Conservation (phyloP, 2,888 invertebrate genomes). For the Drosophila bunnanda region DNA sequence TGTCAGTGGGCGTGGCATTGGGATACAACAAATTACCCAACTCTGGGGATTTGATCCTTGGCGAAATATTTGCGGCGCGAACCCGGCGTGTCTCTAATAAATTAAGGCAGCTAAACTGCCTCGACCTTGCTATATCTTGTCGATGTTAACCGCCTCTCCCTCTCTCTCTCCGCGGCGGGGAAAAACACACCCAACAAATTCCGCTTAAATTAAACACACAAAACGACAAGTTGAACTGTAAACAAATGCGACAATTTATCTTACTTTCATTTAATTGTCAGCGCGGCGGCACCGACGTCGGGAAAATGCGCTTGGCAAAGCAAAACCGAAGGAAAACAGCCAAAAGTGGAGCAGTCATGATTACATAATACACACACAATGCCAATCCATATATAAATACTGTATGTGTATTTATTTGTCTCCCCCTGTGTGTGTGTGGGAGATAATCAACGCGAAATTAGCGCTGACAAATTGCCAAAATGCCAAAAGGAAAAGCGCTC, state of each 20-base stretch:
- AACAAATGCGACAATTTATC: slow-evolving; percentile 82
- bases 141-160: slow-evolving; percentile 53
- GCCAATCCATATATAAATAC: slow-evolving; percentile 15
- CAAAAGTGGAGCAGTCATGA: slow-evolving; percentile 51
- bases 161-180: background rate
- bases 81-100: slow-evolving; percentile 55
- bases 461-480: slow-evolving; percentile 72
- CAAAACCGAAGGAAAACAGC: slow-evolving; percentile 51
- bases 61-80: slow-evolving; percentile 69
- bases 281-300: slow-evolving; percentile 28
- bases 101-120: slow-evolving; percentile 64
- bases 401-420: no score
- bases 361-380: slow-evolving; percentile 48
- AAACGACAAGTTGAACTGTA: slow-evolving; percentile 76
- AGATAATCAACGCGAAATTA: slow-evolving; percentile 77
- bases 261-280: slow-evolving; percentile 82
- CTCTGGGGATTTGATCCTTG: slow-evolving; percentile 68
- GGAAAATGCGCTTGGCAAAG: slow-evolving; percentile 73
- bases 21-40: slow-evolving; percentile 69
- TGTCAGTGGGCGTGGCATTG: no score
- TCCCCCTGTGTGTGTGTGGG: slow-evolving; percentile 30
- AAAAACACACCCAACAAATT: slow-evolving; percentile 43
- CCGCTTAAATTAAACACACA: slow-evolving; percentile 62
- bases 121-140: slow-evolving; percentile 40
- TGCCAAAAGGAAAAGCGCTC: slow-evolving; percentile 45